Evolutionary conservation across 2,888 invertebrate genomes (phyloP).

Genomic region (Mystacides longicornis): DNA sequence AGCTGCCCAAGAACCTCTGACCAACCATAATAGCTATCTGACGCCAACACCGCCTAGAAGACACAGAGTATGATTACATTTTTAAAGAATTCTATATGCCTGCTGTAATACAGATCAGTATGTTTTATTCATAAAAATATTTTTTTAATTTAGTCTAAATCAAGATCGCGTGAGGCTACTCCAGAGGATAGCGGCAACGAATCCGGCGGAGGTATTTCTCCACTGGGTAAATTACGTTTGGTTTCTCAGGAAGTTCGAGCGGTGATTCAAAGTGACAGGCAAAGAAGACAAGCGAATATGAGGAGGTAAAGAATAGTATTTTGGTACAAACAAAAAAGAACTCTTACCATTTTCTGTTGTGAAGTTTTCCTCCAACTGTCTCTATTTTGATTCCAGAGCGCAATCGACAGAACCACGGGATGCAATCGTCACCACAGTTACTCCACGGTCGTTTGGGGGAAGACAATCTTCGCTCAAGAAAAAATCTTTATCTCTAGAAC

Average conservation of each 20-base stretch:
- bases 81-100: too few relatives aligned
- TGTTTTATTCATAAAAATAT: constrained; percentile 4
- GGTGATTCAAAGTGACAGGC: constrained; percentile 43
- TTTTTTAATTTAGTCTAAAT: constrained; percentile 49
- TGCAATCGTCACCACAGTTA: constrained; percentile 35
- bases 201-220: constrained; percentile 32
- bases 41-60: constrained; percentile 67
- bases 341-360: neutral
- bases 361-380: neutral
- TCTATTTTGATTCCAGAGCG: constrained; percentile 32
- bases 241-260: constrained; percentile 63
- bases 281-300: constrained; percentile 38
- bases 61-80: constrained; percentile 44
- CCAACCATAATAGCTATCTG: constrained; percentile 42
- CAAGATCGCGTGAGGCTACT: constrained; percentile 58
- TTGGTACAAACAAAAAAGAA: neutral
- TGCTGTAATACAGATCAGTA: neutral
- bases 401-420: constrained; percentile 48
- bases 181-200: constrained; percentile 43
- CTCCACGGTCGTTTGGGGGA: constrained; percentile 31
- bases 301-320: constrained; percentile 32
- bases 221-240: constrained; percentile 58
- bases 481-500: constrained; percentile 47
- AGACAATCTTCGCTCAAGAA: constrained; percentile 45
- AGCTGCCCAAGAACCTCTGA: constrained; percentile 35